phyloP scores from a whole-genome alignment of 2,113 vertebrate genomes.

The Lepisosteus oculatus region DNA sequence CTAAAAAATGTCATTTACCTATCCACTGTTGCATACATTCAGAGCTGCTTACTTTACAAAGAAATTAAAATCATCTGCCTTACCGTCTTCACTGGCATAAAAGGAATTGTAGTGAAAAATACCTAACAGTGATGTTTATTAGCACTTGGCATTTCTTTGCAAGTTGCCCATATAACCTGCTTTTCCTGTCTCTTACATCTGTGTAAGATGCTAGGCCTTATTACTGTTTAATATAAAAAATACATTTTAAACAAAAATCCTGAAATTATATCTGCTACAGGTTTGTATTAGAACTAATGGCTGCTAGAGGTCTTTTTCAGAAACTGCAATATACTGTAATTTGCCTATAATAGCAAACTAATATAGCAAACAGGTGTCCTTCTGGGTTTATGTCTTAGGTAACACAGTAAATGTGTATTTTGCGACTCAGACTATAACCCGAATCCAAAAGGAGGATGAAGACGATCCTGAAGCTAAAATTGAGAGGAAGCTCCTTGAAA shows the following conservation, averaged over 20 bases:
- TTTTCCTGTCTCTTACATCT: neutral
- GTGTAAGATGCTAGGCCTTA: neutral
- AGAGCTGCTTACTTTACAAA: slow-evolving; percentile 31
- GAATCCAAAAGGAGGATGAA: too few species aligned
- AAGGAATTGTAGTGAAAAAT: neutral
- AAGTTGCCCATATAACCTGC: neutral
- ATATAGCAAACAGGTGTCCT: neutral
- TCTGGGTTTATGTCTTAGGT: neutral
- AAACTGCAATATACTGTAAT: neutral
- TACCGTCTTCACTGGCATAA: slow-evolving; percentile 41
- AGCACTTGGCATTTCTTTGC: neutral
- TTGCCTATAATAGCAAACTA: neutral
- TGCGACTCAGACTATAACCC: too few species aligned
- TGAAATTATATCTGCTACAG: neutral
- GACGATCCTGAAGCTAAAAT: too few species aligned
- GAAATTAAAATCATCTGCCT: slow-evolving; percentile 54
- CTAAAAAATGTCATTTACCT: neutral
- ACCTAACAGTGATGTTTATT: neutral
- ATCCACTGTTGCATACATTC: neutral
- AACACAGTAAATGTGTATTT: neutral
- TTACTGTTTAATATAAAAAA: slow-evolving; percentile 31
- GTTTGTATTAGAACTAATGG: neutral
- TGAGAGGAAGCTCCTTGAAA: too few species aligned
- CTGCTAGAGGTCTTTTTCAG: neutral
- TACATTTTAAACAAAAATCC: neutral